Percentiles rank a stretch among this genome's conserved stretches.
These are phyloP conservation scores for Tenebrosternarchus preto DNA, from an alignment of 2,113 vertebrate species.

Conservation along the genomic window DNA sequence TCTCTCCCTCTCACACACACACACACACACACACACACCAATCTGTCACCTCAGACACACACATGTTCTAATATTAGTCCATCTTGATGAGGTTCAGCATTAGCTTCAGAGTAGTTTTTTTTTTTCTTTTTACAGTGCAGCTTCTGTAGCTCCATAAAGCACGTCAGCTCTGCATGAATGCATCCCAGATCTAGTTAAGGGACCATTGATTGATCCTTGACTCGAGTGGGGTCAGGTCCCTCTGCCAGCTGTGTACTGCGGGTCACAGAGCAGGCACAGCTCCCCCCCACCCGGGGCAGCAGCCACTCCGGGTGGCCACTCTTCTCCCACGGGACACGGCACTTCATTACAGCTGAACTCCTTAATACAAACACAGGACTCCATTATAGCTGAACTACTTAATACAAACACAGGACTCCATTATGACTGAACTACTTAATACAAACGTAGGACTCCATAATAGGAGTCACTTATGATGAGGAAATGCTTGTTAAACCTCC, in stretches of 20 bases:
- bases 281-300: too few relatives aligned
- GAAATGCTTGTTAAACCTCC: conserved; percentile 53
- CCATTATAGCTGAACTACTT: conserved; percentile 52
- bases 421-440: conserved; percentile 50
- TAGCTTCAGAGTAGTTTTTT: conserved; percentile 13
- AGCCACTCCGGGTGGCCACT: conserved; percentile 32
- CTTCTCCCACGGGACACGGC: conserved; percentile 43
- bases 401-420: conserved; percentile 47
- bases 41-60: background rate
- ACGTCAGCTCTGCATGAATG: conserved; percentile 40
- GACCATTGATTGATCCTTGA: conserved; percentile 56
- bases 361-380: conserved; percentile 53
- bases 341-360: conserved; percentile 52
- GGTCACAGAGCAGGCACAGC: too few relatives aligned
- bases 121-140: too few relatives aligned
- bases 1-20: background rate
- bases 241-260: conserved; percentile 54
- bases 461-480: conserved; percentile 49
- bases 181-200: conserved; percentile 57
- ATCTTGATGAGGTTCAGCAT: background rate
- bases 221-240: conserved; percentile 47
- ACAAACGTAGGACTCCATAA: conserved; percentile 49
- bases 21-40: background rate
- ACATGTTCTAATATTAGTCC: background rate
- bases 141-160: too few relatives aligned